Base-by-base conservation (phyloP, 1,140 invertebrate genomes). In the Caenorhabditis inopinata region DNA sequence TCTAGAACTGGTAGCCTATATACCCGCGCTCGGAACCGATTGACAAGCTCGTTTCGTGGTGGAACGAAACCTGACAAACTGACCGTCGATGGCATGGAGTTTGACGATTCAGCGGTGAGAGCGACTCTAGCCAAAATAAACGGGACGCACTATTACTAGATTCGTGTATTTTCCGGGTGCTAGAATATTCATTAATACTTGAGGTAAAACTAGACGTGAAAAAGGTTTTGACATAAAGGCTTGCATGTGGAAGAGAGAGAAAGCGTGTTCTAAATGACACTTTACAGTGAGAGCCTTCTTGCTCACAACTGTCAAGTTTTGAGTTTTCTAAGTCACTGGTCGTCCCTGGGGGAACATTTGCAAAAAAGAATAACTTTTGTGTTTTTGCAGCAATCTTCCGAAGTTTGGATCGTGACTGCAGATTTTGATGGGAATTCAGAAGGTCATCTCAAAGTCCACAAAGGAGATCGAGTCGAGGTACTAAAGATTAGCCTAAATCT, bases 1-100 rank as follows among this genome's bases (percentile, higher is more conserved):
- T 47, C 62, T 14, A 47, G 81, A 42, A 82, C 81, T n/a, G 81
- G 78, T 42, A 79, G 68, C 68, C 78, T 82, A 4, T 82, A 82
- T 47, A 68, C 77, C 6, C n/a, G 81, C 25, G 81, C 81, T n/a
- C 49, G 81, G 9, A 78, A 68, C 45, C 76, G 80, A 23, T 32
- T 82, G 29, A 75, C 77, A 11, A 38, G 80, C n/a, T 81, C 78
- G 1, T 82, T 82, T 47, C 81, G 81, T 12, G 68, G 46, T 74
- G 73, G 81, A 16, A 82, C 38, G 11, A 35, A 45, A 16, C 73
- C 73, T 9, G 58, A 68, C n/a, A 68, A 68, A 38, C 32, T 68
- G n/a, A 68, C 58, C 11, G 12, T 68, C 25, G 58, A 68, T 42
- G 58, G 58, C 12, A 25, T 68, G 1, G 58, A 68, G 25, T 68